Base-by-base conservation (phyloP, 2,113 vertebrate species). In the Gallinago media region DNA sequence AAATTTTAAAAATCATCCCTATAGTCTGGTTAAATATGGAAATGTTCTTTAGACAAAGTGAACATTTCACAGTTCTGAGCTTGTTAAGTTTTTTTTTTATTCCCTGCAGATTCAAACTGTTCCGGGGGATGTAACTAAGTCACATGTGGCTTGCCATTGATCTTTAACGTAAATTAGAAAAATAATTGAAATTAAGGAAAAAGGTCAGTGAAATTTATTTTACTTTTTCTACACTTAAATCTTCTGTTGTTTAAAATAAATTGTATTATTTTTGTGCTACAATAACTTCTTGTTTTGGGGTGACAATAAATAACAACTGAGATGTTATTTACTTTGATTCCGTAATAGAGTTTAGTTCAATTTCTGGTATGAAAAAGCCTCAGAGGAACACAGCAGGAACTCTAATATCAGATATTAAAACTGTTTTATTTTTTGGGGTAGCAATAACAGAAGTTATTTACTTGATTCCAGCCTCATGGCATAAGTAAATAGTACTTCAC, bases 241-340 rank as follows among this genome's bases (percentile, higher is more conserved):
- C 40, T 65, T 94, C 32, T 50, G 34, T 94, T 96, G 78, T 96
- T 94, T 94, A 87, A 86, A 96, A 96, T 68, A 83, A 74, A 84
- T 44, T 31, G 11, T 82, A 77, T 95, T 75, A 78, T n/a, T 54
- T 90, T 83, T 8, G 6, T 95, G 62, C 50, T 92, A 54, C 56
- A 86, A 34, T 83, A 63, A 46, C 58, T 94, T 94, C 36, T 75
- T 89, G 36, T 78, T 96, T 95, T 29, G 36, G 17, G 82, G 52
- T 38, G 71, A 86, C 67, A 96, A 79, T 38, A 93, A 94, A 63
- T 84, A 95, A 67, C 55, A 87, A 38, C 54, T 82, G 25, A 27
- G 56, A 67, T 88, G 94, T 92, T 95, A 96, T 96, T 97, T 96
- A 92, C 63, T 94, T 93, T 96, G 87, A 89, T 85, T 96, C 72